Evolutionary conservation across 2,888 invertebrate species (phyloP).

Genomic region (Plutella xylostella): DNA sequence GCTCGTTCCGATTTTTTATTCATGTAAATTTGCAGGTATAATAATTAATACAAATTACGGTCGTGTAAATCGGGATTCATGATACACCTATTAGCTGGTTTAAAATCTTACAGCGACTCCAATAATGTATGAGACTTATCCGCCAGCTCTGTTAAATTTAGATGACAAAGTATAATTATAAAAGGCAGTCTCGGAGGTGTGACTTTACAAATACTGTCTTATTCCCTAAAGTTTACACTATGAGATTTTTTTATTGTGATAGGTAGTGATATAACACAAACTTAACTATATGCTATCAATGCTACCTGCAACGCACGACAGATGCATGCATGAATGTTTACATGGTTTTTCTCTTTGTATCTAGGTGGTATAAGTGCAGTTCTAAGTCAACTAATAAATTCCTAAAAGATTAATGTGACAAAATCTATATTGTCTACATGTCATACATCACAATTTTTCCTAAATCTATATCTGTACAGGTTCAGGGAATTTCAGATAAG

Average conservation of each 20-base stretch:
- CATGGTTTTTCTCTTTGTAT: constrained; percentile 48
- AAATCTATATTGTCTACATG: constrained; percentile 70
- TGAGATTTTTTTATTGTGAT: constrained; percentile 68
- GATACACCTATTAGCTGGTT: constrained; percentile 55
- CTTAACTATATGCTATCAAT: constrained; percentile 34
- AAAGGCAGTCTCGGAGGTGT: constrained; percentile 70
- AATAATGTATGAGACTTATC: constrained; percentile 26
- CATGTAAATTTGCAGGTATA: constrained; percentile 71
- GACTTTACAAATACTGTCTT: constrained; percentile 67
- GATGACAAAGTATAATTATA: constrained; percentile 56
- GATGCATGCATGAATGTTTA: constrained; percentile 45
- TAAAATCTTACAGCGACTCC: constrained; percentile 37
- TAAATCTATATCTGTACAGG: constrained; percentile 68
- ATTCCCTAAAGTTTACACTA: constrained; percentile 59
- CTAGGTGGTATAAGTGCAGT: constrained; percentile 58
- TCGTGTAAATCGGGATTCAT: constrained; percentile 67
- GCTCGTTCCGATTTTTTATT: constrained; percentile 68
- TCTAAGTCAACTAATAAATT: constrained; percentile 58
- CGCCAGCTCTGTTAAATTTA: constrained; percentile 54
- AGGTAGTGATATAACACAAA: constrained; percentile 64
- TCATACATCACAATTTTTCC: constrained; percentile 72
- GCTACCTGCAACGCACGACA: constrained; percentile 20
- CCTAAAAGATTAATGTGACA: constrained; percentile 63
- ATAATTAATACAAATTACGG: constrained; percentile 69
- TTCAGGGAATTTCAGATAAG: constrained; percentile 47